Evolutionary conservation across 2,113 vertebrate species (phyloP), one percentile per base, ranked within the genome.

Genomic region (Cacatua alba): DNA sequence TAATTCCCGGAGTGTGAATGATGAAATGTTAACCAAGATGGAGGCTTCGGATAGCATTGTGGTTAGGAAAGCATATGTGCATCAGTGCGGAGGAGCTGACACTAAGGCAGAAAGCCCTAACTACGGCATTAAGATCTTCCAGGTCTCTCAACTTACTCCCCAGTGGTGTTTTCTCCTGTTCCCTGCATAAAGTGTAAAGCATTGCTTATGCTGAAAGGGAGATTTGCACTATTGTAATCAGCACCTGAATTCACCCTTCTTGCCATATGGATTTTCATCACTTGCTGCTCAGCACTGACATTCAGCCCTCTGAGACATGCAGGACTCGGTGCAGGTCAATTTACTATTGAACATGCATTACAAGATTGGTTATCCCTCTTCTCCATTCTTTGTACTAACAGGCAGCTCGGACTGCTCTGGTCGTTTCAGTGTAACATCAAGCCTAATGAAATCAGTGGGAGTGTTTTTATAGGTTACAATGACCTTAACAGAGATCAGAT

Each of bases 1-100:
- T 96, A 94, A 95, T 97, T 95, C 92, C 81, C 1, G 29, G 90
- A 92, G 94, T 75, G 86, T 92, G 95, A 95, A 95, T 94, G 86
- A 97, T 97, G 94, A 96, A 96, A 97, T 60, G 82, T 39, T 95
- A 94, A 92, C 90, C 87, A 94, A 90, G 79, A 95, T 92, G 91
- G 88, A 94, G 84, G 88, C 78, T 94, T 95, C 2, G 77, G 77
- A 82, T 70, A 91, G 52, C 76, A 19, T 26, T 96, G 94, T 57
- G 76, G 80, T 83, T 85, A 82, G 76, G 33, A 84, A 64, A 91
- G 78, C 92, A 86, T 88, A 86, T 80, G 90, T 74, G 55, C 80
- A 92, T 52, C 85, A 21, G 31, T 24, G 28, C 68, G 85, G 79
- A 95, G 86, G 80, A 84, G 76, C 76, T 91, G 95, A 60, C 83